Percentiles rank a stretch among this genome's conserved stretches.
phyloP scores from a whole-genome alignment of 2,888 invertebrate genomes.

The Eilema caniola region DNA sequence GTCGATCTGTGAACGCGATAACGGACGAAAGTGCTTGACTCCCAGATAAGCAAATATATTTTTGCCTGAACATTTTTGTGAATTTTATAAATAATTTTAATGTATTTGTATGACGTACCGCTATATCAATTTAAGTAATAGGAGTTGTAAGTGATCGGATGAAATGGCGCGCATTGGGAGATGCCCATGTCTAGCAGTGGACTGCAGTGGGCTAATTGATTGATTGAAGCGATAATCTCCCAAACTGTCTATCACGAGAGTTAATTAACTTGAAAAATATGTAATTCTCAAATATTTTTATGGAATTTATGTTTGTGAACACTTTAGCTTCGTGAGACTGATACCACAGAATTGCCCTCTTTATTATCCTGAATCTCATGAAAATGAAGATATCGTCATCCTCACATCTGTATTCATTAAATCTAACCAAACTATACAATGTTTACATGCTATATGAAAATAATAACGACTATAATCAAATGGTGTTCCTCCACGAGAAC shows the following conservation, averaged over 20 bases:
- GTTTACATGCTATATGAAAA: no score
- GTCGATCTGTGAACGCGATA: slow-evolving; percentile 65
- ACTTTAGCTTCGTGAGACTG: background rate
- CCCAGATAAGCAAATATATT: slow-evolving; percentile 32
- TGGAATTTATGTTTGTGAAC: background rate
- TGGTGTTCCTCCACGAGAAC: no score
- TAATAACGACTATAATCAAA: no score
- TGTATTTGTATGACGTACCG: background rate
- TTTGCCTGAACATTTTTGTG: slow-evolving; percentile 31
- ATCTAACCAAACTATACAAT: no score
- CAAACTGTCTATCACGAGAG: background rate
- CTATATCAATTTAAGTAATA: background rate
- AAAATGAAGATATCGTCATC: no score
- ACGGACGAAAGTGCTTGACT: slow-evolving; percentile 50
- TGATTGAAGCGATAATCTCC: no score
- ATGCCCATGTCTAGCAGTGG: no score
- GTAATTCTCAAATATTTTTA: background rate
- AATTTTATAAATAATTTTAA: background rate
- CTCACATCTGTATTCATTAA: no score
- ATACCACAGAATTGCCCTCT: no score
- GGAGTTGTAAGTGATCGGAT: background rate
- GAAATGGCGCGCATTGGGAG: no score
- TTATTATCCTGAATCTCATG: no score
- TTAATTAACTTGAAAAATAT: background rate
- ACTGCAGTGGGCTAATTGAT: no score